Base-by-base conservation (phyloP, 1,140 invertebrate genomes). In the Orius insidiosus region DNA sequence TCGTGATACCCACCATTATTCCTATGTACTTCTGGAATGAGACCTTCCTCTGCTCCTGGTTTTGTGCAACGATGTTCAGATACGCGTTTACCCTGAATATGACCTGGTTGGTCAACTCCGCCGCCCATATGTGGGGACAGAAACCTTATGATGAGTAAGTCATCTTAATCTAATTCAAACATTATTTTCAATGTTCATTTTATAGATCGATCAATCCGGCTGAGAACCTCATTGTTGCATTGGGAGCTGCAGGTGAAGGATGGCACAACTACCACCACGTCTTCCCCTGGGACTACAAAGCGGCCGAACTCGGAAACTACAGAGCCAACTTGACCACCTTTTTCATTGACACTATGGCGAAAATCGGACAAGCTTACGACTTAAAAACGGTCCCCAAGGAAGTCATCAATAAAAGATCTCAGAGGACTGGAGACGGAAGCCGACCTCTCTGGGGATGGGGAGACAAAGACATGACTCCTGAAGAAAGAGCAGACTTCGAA, bases 251-350 rank as follows among this genome's bases (percentile, higher is more conserved):
- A 5, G 85, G 84, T 0, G 85, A 89, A 65, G 88, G 88, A 2
- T 93, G 85, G 76, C 89, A 95, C 60, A 95, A 95, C 63, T 96
- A 93, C 63, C 92, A 96, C 60, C 90, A 96, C 64, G 81, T 83
- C 0, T 96, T 96, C 67, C 92, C 93, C 0, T 86, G 85, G 75
- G 92, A 96, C 59, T 92, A 92, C 69, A 84, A 86, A 59, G 78
- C 85, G 2, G 70, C 82, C 5, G 85, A 88, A 58, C 66, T 86
- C 0, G 83, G 87, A 33, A 72, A 76, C 56, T 85, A 81, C 64
- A 69, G 69, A 9, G 61, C 79, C 9, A 96, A 95, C 58, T 66
- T 80, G 36, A 92, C 87, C 0, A 87, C 80, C 0, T 67, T 68
- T 1, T 88, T 92, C 58, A 88, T 94, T 51, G 85, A 94, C 55